Base-by-base conservation (phyloP, 2,888 invertebrate genomes). In the Pollenia labialis region DNA sequence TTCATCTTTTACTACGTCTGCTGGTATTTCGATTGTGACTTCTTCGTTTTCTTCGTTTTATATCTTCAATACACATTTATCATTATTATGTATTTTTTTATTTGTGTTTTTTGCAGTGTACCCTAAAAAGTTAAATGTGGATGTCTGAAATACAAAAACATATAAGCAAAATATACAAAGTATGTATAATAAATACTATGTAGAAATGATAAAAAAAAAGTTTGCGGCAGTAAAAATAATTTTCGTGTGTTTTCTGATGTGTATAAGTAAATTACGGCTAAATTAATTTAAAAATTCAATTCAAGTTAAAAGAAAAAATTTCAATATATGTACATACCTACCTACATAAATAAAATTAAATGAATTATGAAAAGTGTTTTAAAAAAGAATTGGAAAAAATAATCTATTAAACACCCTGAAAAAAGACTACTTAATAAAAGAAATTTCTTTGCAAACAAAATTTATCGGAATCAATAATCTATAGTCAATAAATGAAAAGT, bases 401-500 rank as follows among this genome's bases (percentile, higher is more conserved):
- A 58, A 56, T 54, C n/a, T n/a, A 46, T 52, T 18, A 40, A 64
- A 44, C 16, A 23, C 48, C 18, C 12, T 23, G 76, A 82, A 71
- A 62, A 40, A 3, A 60, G 69, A 75, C n/a, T n/a, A n/a, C n/a
- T 42, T 46, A 11, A 50, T 50, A 46, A 76, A 76, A 54, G 23
- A 68, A 54, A 71, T 40, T 32, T 40, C 62, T 23, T 4, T 23
- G 18, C 60, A 60, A 60, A 60, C 40, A 60, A 75, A 64, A 60
- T 64, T 54, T 69, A 77, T 74, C 16, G 50, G 58, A 85, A 82
- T 85, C 79, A 86, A 86, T 86, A 82, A 86, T 79, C 60, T 50
- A 69, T 40, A 54, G 10, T 72, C 72, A 64, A 54, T 52, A 72
- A 18, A 16, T 11, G 46, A 56, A 56, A 81, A 44, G 18, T n/a